Evolutionary conservation across 2,888 invertebrate species (phyloP), one percentile per base, ranked within the genome.

Genomic region (Auanema freiburgensis): DNA sequence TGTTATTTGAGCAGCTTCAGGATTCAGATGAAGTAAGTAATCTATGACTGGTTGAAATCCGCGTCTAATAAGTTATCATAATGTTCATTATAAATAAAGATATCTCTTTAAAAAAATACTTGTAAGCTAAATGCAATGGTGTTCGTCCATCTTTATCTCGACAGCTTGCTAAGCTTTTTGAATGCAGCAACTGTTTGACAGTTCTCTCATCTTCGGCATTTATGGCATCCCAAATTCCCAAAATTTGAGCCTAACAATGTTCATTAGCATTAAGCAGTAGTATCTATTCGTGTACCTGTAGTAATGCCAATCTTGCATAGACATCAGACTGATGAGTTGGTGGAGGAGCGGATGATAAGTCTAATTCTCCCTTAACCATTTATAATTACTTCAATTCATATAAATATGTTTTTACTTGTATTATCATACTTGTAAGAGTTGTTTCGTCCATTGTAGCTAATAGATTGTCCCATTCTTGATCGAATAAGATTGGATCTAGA

Each of bases 161-260:
- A 12, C 76, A 77, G 21, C 72, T 56, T 8, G 76, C 79, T 68
- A 79, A 71, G 40, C 60, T 58, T 51, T 69, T 73, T 43, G 67
- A 65, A 66, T 75, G 76, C 11, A 81, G 69, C 56, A 81, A 70
- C 59, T 81, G 81, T 60, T 81, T 81, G 53, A 81, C 54, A 24
- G 72, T 72, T 33, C 68, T 57, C 2, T 70, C 60, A 60, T 81
- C 81, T 52, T 79, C 80, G 11, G 79, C 81, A 4, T 68, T 58
- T 10, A 83, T 63, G 0, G 81, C 75, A 56, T 83, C 79, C 74
- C 80, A 83, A 21, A 83, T 69, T 14, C 79, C 81, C 23, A 69
- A 57, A 12, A 77, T 68, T 55, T 78, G 76, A 50, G 77, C 71
- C 71, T 80, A 63, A 5, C 4, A 69, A 46, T 6, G n/a, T 33